phyloP scores from a whole-genome alignment of 2,797 vertebrate species.

The Tenualosa thibaudeaui region DNA sequence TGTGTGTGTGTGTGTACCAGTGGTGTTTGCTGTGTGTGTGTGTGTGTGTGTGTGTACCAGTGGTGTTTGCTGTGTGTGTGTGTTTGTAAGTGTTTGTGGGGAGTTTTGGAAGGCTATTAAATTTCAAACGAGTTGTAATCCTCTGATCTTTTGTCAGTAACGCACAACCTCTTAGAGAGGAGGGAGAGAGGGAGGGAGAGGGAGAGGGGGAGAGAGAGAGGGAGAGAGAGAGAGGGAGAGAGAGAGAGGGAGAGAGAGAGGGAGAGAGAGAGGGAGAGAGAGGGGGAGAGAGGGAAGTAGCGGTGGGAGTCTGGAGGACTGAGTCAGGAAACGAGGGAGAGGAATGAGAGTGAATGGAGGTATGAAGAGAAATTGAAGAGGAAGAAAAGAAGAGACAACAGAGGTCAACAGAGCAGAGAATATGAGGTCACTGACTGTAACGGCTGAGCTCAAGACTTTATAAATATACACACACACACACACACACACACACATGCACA shows the following conservation, averaged over 20 bases:
- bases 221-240: background rate
- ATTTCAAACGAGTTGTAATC: background rate
- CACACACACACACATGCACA: too few relatives aligned
- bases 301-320: too few relatives aligned
- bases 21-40: too few relatives aligned
- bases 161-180: background rate
- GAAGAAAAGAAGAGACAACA: background rate
- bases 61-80: too few relatives aligned
- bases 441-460: too few relatives aligned
- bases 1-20: background rate
- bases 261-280: background rate
- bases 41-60: background rate
- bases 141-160: slow-evolving; percentile 1
- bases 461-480: too few relatives aligned
- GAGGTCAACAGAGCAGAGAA: too few relatives aligned
- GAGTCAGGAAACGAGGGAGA: too few relatives aligned
- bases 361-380: background rate
- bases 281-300: background rate
- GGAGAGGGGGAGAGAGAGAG: background rate
- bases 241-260: background rate
- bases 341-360: background rate
- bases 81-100: background rate
- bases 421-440: too few relatives aligned
- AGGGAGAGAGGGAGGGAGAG: background rate
- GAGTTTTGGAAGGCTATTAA: slow-evolving; percentile 7